A percentile compares a stretch with the other conserved stretches of the same genome.
These are phyloP conservation scores for Synanceia verrucosa DNA, from an alignment of 2,797 vertebrate species.

Conservation along the genomic window DNA sequence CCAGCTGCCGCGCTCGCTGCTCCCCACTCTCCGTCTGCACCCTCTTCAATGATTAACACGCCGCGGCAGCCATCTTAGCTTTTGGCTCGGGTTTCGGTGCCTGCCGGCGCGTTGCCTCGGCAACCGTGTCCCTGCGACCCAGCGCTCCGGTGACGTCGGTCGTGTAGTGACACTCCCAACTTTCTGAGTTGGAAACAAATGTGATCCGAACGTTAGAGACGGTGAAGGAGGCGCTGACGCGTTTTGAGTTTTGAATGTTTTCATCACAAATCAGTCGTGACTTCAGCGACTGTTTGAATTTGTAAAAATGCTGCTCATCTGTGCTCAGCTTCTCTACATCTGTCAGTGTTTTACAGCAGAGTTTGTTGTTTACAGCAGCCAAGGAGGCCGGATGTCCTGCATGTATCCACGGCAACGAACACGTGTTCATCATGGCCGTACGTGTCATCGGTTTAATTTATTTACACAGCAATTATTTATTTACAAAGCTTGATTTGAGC, in stretches of 20 bases:
- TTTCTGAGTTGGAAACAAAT: conserved; percentile 39
- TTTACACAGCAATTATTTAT: conserved; percentile 54
- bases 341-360: conserved; percentile 9
- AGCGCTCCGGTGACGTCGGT: conserved; percentile 28
- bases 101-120: conserved; percentile 65
- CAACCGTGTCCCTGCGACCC: conserved; percentile 53
- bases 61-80: conserved; percentile 74
- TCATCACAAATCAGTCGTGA: background rate
- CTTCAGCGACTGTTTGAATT: background rate
- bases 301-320: background rate
- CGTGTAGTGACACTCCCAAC: conserved; percentile 30
- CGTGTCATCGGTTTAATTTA: conserved; percentile 40
- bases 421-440: conserved; percentile 18
- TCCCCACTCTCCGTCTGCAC: conserved; percentile 58
- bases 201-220: conserved; percentile 46
- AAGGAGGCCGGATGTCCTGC: conserved; percentile 14
- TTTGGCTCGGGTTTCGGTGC: conserved; percentile 66
- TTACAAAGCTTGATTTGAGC: conserved; percentile 32
- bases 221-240: conserved; percentile 2
- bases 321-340: background rate
- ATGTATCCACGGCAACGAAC: conserved; percentile 23
- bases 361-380: conserved; percentile 15
- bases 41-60: conserved; percentile 73
- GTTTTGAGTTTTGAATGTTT: no score
- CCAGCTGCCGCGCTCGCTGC: conserved; percentile 47